Percentiles rank a stretch among this genome's conserved stretches.
Evolutionary conservation across 2,113 vertebrate species (phyloP).

Genomic region (Acanthochromis polyacanthus): DNA sequence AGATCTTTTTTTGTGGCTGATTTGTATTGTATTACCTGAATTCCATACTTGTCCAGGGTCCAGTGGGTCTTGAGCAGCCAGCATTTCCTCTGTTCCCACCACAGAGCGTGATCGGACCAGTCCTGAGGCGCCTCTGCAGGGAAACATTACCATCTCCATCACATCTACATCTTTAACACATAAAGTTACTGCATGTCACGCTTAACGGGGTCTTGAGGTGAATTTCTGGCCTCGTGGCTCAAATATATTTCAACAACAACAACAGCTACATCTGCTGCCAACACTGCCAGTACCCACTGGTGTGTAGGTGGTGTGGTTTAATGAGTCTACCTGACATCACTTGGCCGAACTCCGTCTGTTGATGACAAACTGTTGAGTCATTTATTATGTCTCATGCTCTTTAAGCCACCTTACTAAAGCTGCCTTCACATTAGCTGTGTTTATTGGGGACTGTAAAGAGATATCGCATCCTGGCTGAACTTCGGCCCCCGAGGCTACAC

Average conservation of each 20-base stretch:
- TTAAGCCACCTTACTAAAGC: slow-evolving; percentile 18
- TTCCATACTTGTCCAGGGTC: slow-evolving; percentile 95
- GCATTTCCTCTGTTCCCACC: slow-evolving; percentile 95
- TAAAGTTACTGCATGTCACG: neutral
- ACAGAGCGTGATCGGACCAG: slow-evolving; percentile 97
- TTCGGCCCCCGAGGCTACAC: slow-evolving; percentile 66
- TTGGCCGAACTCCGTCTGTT: slow-evolving; percentile 33
- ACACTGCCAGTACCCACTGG: slow-evolving; percentile 7
- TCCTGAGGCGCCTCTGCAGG: slow-evolving; percentile 89
- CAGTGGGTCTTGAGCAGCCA: slow-evolving; percentile 98
- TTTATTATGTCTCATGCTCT: slow-evolving; percentile 39
- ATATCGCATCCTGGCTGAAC: slow-evolving; percentile 61
- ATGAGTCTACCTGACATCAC: slow-evolving; percentile 70
- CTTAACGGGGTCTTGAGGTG: slow-evolving; percentile 2
- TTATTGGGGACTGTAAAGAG: slow-evolving; percentile 7
- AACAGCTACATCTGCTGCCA: neutral
- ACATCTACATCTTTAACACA: neutral
- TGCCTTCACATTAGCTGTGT: neutral
- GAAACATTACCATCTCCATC: neutral
- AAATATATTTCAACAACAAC: neutral
- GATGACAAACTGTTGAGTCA: slow-evolving; percentile 67
- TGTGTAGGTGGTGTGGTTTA: slow-evolving; percentile 37
- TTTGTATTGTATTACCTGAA: slow-evolving; percentile 75
- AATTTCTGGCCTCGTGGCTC: neutral
- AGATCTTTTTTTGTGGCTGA: neutral